phyloP scores from a whole-genome alignment of 1,140 invertebrate species.

The Drosophila busckii region DNA sequence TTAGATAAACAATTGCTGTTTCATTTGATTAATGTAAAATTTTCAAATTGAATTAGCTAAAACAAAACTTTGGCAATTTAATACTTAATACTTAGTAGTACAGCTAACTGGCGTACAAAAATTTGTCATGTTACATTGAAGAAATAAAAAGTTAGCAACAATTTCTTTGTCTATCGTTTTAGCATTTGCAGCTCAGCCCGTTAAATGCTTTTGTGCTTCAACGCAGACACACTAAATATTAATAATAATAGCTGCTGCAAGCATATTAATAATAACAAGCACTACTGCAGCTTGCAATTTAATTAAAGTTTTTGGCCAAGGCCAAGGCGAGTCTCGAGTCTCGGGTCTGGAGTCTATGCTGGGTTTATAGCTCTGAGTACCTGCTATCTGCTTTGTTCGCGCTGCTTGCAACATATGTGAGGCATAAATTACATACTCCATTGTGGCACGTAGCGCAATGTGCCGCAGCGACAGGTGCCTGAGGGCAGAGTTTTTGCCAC shows the following conservation, averaged over 20 bases:
- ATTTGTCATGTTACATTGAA: too few species aligned
- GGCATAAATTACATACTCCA: slow-evolving; percentile 72
- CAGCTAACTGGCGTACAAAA: too few species aligned
- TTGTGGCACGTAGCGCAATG: background rate
- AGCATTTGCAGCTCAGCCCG: too few species aligned
- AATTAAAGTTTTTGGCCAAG: slow-evolving; percentile 65
- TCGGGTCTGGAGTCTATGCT: slow-evolving; percentile 1
- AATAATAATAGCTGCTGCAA: slow-evolving; percentile 49
- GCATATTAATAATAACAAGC: slow-evolving; percentile 45
- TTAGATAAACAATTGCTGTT: too few species aligned
- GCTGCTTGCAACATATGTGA: slow-evolving; percentile 57
- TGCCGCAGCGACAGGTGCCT: slow-evolving; percentile 25
- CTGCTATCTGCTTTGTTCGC: slow-evolving; percentile 21
- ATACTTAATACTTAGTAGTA: too few species aligned
- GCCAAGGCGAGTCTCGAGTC: slow-evolving; percentile 9
- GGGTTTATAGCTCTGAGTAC: slow-evolving; percentile 10
- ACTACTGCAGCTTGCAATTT: slow-evolving; percentile 55
- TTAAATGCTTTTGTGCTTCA: too few species aligned
- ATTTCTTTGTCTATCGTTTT: slow-evolving; percentile 58
- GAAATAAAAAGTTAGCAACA: too few species aligned
- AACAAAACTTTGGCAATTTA: too few species aligned
- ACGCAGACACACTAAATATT: slow-evolving; percentile 28
- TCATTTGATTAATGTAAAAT: too few species aligned
- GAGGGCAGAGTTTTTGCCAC: slow-evolving; percentile 52
- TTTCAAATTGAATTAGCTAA: too few species aligned